Evolutionary conservation across 2,113 vertebrate species (phyloP), one percentile per base, ranked within the genome.

Genomic region (Chaenocephalus aceratus): DNA sequence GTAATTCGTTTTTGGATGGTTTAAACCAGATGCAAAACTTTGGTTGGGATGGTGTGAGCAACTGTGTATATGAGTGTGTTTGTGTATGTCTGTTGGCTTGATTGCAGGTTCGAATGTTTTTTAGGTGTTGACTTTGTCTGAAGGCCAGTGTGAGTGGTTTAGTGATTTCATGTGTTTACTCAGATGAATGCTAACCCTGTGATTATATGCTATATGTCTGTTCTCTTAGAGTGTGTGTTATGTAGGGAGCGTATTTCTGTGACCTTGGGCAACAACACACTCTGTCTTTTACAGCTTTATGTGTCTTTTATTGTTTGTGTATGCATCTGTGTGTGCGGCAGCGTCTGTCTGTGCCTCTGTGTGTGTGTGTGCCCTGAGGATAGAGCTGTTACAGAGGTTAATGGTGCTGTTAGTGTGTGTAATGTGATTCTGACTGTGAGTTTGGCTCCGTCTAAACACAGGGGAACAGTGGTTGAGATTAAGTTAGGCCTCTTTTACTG

Each of bases 341-440:
- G 52, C 5, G 26, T 75, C 60, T 49, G 75, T 67, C 56, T 80
- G 66, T 75, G 64, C 60, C 36, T n/a, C 30, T 48, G 72, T 59
- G 82, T 18, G 44, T 82, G 84, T 79, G 5, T 52, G 48, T 54
- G 88, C 91, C 91, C 87, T 59, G 80, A 79, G 92, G 94, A 91
- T 79, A 90, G 91, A 90, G 90, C 87, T 86, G 90, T 90, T 92
- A 87, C 90, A 87, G 89, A 89, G 90, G 89, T 91, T 93, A 94
- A 94, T 94, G 93, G 92, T 87, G 86, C 94, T 94, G 94, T 94
- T 94, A 94, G 93, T 92, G 93, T 91, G 87, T 85, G 90, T 95
- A 95, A 95, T 95, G 92, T 90, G 91, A 94, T 95, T 95, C 89
- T 86, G 91, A 91, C 84, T 91, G 90, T 91, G 92, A 94, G 91